These are phyloP conservation scores for Drosophila histrio DNA, from an alignment of 2,888 invertebrate genomes.

Conservation along the genomic window DNA sequence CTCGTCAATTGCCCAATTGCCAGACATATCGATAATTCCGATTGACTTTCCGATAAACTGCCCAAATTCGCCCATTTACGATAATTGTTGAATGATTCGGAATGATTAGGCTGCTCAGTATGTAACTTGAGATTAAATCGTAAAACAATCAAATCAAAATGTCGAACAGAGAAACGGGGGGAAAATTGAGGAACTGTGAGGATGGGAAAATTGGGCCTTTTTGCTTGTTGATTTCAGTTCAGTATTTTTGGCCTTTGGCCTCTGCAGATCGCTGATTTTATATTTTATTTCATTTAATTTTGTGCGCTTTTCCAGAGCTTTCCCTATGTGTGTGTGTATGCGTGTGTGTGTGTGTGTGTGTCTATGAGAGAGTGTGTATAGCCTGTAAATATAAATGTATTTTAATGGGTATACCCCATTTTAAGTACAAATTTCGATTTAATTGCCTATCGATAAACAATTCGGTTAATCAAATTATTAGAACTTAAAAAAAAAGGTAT, in stretches of 20 bases:
- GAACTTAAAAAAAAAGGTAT: too few relatives aligned
- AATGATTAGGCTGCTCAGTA: neutral
- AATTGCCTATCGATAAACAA: too few relatives aligned
- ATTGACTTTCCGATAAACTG: constrained; percentile 3
- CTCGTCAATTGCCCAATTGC: neutral
- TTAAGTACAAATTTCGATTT: neutral
- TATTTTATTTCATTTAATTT: constrained; percentile 74
- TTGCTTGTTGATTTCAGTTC: constrained; percentile 20
- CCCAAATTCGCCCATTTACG: neutral
- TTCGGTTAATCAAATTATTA: too few relatives aligned
- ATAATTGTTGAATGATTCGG: constrained; percentile 6
- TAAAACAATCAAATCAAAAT: constrained; percentile 22
- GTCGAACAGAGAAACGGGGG: neutral
- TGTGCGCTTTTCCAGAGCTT: constrained; percentile 33
- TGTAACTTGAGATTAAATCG: constrained; percentile 14
- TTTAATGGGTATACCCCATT: neutral
- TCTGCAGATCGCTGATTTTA: constrained; percentile 22
- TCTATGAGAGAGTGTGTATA: neutral
- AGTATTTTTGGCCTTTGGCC: constrained; percentile 18
- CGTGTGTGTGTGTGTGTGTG: constrained; percentile 4
- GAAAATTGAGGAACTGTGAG: neutral
- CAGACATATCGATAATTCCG: constrained; percentile 9
- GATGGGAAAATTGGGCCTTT: neutral
- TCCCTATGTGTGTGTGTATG: constrained; percentile 12
- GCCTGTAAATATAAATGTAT: neutral